Evolutionary conservation across 30 jellyfish, hydroid and myxozoan species (phyloP), one percentile per base, ranked within the genome.

Genomic region (Aurelia coerulea): DNA sequence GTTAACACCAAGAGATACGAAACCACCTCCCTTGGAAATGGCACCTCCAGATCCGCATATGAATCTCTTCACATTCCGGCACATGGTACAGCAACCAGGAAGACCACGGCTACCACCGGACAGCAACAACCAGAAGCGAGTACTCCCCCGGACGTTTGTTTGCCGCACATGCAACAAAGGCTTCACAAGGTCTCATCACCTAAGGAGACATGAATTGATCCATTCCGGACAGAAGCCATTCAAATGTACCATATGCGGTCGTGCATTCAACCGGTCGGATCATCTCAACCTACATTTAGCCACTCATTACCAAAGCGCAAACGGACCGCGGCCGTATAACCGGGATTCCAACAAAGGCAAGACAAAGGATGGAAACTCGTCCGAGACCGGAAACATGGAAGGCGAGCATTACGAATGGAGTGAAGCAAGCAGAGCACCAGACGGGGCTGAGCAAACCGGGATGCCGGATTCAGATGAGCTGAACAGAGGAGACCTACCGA

Each of bases 141-240:
- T 83, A 10, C 82, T 83, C 15, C 92, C 92, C 37, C 86, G 92
- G 72, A 70, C 92, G n/a, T 83, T 83, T 73, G 92, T 83, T 39
- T 83, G 92, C 80, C 74, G 83, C 17, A 83, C 92, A 31, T 83
- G 92, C 62, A 83, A 83, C 84, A 83, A 83, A 59, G 86, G 83
- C 70, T 83, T 83, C 80, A 83, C 92, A 35, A 70, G 92, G 63
- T 83, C 92, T 11, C 92, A 83, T 64, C 92, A 83, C 33, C 80
- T 83, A 32, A 73, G 92, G 23, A 70, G 92, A 42, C 92, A 83
- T 69, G 92, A 83, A 75, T 62, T 83, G 53, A 83, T 83, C 52
- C 92, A 83, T 73, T 70, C 86, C 58, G 92, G 92, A 37, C 92
- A 83, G 72, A 83, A 83, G 74, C 92, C 92, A 63, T 83, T 83